A percentile compares a stretch with the other conserved stretches of the same genome.
Conservation (phyloP, 2,113 vertebrate genomes). For the Pitta sordida region DNA sequence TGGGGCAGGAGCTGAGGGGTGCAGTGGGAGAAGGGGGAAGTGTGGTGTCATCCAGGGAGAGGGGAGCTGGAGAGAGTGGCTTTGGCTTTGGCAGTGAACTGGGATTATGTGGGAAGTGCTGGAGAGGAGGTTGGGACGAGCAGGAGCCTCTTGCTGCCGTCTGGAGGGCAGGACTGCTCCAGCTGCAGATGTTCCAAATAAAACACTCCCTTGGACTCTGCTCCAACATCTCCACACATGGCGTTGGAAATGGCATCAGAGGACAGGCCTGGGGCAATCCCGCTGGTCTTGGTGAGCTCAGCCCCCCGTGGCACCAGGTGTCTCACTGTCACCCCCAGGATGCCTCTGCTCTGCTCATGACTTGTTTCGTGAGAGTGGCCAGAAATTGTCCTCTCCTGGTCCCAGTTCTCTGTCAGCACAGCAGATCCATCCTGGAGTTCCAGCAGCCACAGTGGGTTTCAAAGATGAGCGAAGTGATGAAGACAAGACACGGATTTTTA, state of each 20-base stretch:
- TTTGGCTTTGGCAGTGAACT: neutral
- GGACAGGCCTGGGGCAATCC: neutral
- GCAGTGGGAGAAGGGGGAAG: neutral
- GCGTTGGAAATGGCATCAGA: neutral
- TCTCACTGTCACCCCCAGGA: neutral
- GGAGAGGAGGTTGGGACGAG: neutral
- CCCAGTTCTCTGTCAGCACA: neutral
- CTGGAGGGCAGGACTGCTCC: neutral
- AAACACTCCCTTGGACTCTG: neutral
- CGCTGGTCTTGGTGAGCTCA: neutral
- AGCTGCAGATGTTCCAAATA: neutral
- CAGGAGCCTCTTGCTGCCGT: neutral
- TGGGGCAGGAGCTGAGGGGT: neutral
- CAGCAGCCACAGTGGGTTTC: neutral
- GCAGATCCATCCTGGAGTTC: neutral
- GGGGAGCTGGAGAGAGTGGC: neutral
- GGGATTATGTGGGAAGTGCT: neutral
- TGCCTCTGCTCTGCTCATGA: neutral
- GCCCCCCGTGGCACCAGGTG: neutral
- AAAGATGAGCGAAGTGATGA: neutral
- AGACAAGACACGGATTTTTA: neutral
- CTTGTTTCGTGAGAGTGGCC: neutral
- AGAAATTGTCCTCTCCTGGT: neutral
- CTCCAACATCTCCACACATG: neutral
- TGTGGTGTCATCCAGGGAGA: neutral